Conservation (phyloP, 1,140 invertebrate species). For the Grapholita molesta region DNA sequence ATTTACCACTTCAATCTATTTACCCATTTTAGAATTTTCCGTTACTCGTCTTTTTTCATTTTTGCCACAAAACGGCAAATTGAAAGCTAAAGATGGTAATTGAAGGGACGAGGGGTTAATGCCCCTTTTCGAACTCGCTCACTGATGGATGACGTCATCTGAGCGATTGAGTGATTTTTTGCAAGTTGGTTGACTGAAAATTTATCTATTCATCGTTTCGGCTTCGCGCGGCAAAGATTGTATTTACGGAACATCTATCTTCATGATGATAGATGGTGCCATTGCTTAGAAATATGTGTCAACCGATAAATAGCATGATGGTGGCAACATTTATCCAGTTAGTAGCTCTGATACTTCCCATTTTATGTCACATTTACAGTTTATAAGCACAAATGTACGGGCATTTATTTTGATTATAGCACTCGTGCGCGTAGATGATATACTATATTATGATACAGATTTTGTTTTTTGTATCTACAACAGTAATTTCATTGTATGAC, state of each 20-base stretch:
- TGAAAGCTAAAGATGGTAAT: slow-evolving; percentile 74
- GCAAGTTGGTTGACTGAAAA: slow-evolving; percentile 27
- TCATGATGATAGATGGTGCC: slow-evolving; percentile 6
- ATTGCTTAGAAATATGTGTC: slow-evolving; percentile 12
- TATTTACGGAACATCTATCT: slow-evolving; percentile 15
- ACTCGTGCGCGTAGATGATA: not conserved
- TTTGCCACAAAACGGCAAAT: slow-evolving; percentile 61
- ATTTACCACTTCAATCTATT: slow-evolving; percentile 13
- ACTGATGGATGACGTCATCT: slow-evolving; percentile 62
- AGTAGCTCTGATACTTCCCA: not conserved
- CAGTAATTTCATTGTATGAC: not conserved
- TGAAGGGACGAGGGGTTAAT: slow-evolving; percentile 65
- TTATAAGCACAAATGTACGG: not conserved
- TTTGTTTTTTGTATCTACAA: too few species aligned
- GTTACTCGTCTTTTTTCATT: slow-evolving; percentile 48
- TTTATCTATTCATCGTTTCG: slow-evolving; percentile 22
- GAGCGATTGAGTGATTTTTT: slow-evolving; percentile 34
- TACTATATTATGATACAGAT: too few species aligned
- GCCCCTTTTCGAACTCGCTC: slow-evolving; percentile 46
- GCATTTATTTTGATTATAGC: not conserved
- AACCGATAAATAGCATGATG: not conserved
- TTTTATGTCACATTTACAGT: not conserved
- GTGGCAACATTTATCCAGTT: not conserved
- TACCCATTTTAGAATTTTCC: slow-evolving; percentile 32
- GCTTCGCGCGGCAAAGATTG: not conserved